These are phyloP conservation scores for Salvelinus sp. DNA, from an alignment of 2,113 vertebrate genomes.

Conservation along the genomic window DNA sequence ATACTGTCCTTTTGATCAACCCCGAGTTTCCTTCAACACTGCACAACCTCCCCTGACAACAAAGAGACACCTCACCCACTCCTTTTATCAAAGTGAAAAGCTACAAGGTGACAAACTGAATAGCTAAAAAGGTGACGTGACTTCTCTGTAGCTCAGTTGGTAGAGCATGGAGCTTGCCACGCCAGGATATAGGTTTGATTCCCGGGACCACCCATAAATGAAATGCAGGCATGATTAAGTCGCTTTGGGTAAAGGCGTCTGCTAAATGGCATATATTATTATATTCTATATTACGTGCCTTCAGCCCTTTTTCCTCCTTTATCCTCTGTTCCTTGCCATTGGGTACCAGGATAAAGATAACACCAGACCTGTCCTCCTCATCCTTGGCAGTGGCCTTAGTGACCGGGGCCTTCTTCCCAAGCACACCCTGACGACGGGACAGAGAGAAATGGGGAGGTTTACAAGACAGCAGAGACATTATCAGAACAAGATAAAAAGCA, in stretches of 20 bases:
- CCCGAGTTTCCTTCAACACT: too few relatives aligned
- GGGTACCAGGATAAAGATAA: conserved; percentile 87
- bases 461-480: conserved; percentile 5
- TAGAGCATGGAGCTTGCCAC: too few relatives aligned
- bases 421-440: conserved; percentile 67
- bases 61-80: background rate
- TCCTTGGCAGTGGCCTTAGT: conserved; percentile 84
- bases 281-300: conserved; percentile 71
- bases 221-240: conserved; percentile 41
- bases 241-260: conserved; percentile 80
- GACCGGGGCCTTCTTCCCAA: conserved; percentile 85
- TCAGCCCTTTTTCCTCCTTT: conserved; percentile 92
- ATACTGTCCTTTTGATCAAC: too few relatives aligned
- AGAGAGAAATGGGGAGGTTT: background rate
- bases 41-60: too few relatives aligned
- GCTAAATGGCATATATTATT: too few relatives aligned
- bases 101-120: too few relatives aligned
- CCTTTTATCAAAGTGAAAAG: background rate
- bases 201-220: too few relatives aligned
- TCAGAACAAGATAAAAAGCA: background rate
- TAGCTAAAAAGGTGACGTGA: conserved; percentile 54
- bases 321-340: conserved; percentile 95
- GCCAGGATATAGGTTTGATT: too few relatives aligned
- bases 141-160: conserved; percentile 73
- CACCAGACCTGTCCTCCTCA: conserved; percentile 91